Base-by-base conservation (phyloP, 2,888 invertebrate species). In the Ophraella communa region DNA sequence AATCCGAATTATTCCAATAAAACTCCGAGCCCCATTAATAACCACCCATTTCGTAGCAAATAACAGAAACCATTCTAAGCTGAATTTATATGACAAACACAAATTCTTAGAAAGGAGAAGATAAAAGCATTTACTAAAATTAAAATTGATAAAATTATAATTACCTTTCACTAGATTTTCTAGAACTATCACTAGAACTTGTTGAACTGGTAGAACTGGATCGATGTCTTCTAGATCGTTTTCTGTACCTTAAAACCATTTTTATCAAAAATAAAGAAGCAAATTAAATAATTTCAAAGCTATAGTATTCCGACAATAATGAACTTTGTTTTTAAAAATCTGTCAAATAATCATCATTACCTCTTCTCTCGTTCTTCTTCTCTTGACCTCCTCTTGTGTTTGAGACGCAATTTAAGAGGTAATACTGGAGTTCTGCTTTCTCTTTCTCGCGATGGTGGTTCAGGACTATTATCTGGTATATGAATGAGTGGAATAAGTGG, bases 401-500 rank as follows among this genome's bases (percentile, higher is more conserved):
- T 77, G 51, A 77, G 70, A 27, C 76, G 55, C 23, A 78, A 64
- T 66, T 78, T 78, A 17, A 76, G 54, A 4, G 76, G 77, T 52
- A 77, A 64, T 33, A 75, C 66, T 4, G 76, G 74, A 7, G 67
- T 55, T n/a, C 73, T 68, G 30, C 64, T 53, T 39, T 64, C 66
- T 17, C 33, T 47, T 52, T 62, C 68, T 27, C 39, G 14, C 7
- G 27, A 17, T 24, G 49, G 27, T 4, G 57, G 62, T 24, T 65
- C 69, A 1, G 66, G 60, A 18, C 49, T 64, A 17, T 64, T 54
- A 33, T 63, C 66, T 2, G 65, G 35, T 39, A 66, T 60, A 4
- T 64, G 59, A 47, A 68, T 62, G 17, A 66, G 65, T 45, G 51
- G 59, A 33, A 68, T 62, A 17, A 66, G 65, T 45, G 51, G 30